A percentile compares a stretch with the other conserved stretches of the same genome.
phyloP scores from a whole-genome alignment of 2,113 vertebrate genomes.

The Larimichthys polyactis region DNA sequence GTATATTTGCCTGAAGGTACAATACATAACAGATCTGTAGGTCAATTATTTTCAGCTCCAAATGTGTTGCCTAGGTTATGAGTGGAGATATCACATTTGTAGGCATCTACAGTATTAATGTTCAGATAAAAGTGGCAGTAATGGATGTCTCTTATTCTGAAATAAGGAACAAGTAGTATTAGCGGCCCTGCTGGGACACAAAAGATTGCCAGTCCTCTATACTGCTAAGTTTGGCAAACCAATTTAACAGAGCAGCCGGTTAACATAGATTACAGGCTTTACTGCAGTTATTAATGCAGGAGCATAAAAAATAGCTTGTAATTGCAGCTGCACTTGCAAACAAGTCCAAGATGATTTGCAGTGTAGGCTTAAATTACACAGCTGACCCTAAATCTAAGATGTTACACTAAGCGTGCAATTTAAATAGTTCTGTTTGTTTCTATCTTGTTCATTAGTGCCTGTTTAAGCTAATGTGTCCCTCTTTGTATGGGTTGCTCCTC shows the following conservation, averaged over 20 bases:
- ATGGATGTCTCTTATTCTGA: conserved; percentile 17
- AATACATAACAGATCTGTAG: neutral
- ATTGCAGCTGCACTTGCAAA: conserved; percentile 48
- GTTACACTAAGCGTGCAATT: conserved; percentile 1
- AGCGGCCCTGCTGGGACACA: conserved; percentile 15
- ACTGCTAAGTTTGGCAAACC: conserved; percentile 23
- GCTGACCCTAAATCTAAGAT: conserved; percentile 15
- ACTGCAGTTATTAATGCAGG: conserved; percentile 49
- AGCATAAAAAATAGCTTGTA: conserved; percentile 31
- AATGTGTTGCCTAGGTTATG: neutral
- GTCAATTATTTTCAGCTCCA: conserved; percentile 6
- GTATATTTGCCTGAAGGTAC: neutral
- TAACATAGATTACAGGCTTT: conserved; percentile 40
- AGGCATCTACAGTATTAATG: conserved; percentile 5
- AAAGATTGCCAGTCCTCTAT: conserved; percentile 20
- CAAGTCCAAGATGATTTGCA: conserved; percentile 28
- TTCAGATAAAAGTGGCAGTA: conserved; percentile 29
- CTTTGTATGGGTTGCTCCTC: neutral
- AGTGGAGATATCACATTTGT: neutral
- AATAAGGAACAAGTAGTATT: conserved; percentile 22
- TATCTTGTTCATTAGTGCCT: conserved; percentile 4
- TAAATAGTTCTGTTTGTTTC: conserved; percentile 18
- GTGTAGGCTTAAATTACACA: conserved; percentile 23
- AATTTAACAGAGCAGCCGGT: conserved; percentile 11
- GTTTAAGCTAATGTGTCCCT: conserved; percentile 6